Percentiles rank a stretch among this genome's conserved stretches.
phyloP scores from a whole-genome alignment of 1,140 invertebrate species.

The Drosophila serrata region DNA sequence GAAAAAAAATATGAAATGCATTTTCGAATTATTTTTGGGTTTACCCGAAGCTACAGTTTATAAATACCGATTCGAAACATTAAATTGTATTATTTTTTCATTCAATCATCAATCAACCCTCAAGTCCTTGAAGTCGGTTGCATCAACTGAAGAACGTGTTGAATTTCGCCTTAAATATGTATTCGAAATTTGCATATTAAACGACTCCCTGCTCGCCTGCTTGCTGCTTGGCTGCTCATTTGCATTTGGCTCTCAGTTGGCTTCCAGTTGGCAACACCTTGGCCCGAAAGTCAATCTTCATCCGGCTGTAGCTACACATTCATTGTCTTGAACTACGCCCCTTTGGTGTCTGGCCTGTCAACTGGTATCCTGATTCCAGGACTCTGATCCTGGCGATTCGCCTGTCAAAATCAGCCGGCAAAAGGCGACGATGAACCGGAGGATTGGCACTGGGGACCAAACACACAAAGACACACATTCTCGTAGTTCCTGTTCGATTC shows the following conservation, averaged over 20 bases:
- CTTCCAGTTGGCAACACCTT: constrained; percentile 42
- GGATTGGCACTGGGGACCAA: constrained; percentile 8
- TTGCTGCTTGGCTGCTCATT: constrained; percentile 45
- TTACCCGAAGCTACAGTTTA: constrained; percentile 10
- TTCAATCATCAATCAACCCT: constrained; percentile 4
- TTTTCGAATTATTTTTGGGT: constrained; percentile 46
- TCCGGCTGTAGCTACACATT: constrained; percentile 51
- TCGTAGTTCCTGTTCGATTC: constrained; percentile 33
- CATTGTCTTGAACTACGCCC: constrained; percentile 71
- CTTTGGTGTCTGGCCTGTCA: constrained; percentile 75
- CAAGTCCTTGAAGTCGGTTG: not conserved
- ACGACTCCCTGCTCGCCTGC: constrained; percentile 14
- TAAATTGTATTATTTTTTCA: not conserved
- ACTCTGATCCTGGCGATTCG: constrained; percentile 16
- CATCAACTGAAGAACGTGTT: constrained; percentile 9
- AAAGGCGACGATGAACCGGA: constrained; percentile 31
- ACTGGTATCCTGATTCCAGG: constrained; percentile 45
- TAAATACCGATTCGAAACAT: not conserved
- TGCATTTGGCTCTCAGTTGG: constrained; percentile 50
- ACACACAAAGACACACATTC: constrained; percentile 24
- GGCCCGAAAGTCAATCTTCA: constrained; percentile 54
- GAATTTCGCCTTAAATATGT: constrained; percentile 63
- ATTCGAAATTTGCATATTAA: constrained; percentile 66
- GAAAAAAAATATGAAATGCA: constrained; percentile 67
- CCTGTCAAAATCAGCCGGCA: constrained; percentile 35